These are phyloP conservation scores for Lagria hirta DNA, from an alignment of 2,888 invertebrate genomes.

Conservation along the genomic window DNA sequence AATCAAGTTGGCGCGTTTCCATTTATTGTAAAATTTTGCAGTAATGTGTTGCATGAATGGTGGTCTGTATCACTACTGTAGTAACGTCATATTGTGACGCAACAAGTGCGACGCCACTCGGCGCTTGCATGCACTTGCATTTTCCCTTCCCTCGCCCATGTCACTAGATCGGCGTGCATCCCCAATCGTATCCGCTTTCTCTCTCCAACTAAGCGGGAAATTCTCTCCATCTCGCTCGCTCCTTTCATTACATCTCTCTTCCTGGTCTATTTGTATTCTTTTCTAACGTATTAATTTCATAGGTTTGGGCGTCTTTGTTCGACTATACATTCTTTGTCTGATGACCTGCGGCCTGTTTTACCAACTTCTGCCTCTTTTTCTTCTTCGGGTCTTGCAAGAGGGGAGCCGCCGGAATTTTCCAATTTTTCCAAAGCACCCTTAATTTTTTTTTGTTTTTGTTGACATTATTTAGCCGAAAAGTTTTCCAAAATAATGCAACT, in stretches of 20 bases:
- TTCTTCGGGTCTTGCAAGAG: slow-evolving; percentile 58
- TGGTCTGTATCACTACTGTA: slow-evolving; percentile 51
- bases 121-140: slow-evolving; percentile 56
- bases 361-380: slow-evolving; percentile 55
- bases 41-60: slow-evolving; percentile 49
- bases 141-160: slow-evolving; percentile 49
- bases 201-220: slow-evolving; percentile 18
- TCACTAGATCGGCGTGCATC: slow-evolving; percentile 45
- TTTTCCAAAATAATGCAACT: too few species aligned
- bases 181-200: slow-evolving; percentile 43
- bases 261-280: slow-evolving; percentile 48
- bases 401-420: too few species aligned
- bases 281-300: slow-evolving; percentile 52
- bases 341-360: slow-evolving; percentile 46
- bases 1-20: slow-evolving; percentile 39
- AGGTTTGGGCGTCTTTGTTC: slow-evolving; percentile 47
- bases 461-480: too few species aligned
- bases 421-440: too few species aligned
- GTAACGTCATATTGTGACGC: slow-evolving; percentile 55
- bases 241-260: slow-evolving; percentile 39
- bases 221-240: slow-evolving; percentile 3
- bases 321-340: slow-evolving; percentile 44
- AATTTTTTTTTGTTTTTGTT: too few species aligned
- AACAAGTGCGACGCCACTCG: slow-evolving; percentile 57
- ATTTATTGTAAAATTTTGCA: slow-evolving; percentile 42